These are phyloP conservation scores for Drosophila neotestacea DNA, from an alignment of 2,888 invertebrate species.

Conservation along the genomic window DNA sequence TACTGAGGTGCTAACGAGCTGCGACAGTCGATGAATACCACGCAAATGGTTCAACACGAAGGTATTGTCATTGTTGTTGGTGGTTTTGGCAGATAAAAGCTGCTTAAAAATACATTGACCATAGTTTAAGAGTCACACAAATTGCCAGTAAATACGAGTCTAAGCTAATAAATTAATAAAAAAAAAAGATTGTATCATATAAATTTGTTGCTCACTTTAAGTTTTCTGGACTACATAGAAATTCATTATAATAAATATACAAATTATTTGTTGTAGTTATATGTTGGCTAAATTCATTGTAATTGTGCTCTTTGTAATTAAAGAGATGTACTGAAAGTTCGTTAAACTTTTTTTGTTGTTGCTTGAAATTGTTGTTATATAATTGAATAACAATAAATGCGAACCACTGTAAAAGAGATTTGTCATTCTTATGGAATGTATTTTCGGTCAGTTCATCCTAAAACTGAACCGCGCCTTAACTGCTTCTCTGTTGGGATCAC, in stretches of 20 bases:
- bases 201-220: background rate
- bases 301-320: too few species aligned
- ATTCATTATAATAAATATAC: too few species aligned
- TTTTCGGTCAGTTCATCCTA: constrained; percentile 18
- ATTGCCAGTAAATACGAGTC: constrained; percentile 1
- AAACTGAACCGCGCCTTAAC: constrained; percentile 15
- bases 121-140: background rate
- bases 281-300: too few species aligned
- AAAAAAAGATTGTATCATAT: background rate
- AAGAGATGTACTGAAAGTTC: too few species aligned
- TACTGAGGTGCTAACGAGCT: constrained; percentile 65
- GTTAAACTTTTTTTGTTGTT: too few species aligned
- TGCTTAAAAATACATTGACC: constrained; percentile 40
- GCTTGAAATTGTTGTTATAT: background rate
- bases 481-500: constrained; percentile 31
- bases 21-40: constrained; percentile 54
- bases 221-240: background rate
- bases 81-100: constrained; percentile 34
- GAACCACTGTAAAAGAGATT: constrained; percentile 35
- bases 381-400: background rate
- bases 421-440: constrained; percentile 36
- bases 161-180: background rate
- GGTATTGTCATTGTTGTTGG: constrained; percentile 23
- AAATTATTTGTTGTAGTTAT: too few species aligned
- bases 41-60: constrained; percentile 42